phyloP scores from a whole-genome alignment of 2,797 vertebrate genomes.

The Fratercula arctica region DNA sequence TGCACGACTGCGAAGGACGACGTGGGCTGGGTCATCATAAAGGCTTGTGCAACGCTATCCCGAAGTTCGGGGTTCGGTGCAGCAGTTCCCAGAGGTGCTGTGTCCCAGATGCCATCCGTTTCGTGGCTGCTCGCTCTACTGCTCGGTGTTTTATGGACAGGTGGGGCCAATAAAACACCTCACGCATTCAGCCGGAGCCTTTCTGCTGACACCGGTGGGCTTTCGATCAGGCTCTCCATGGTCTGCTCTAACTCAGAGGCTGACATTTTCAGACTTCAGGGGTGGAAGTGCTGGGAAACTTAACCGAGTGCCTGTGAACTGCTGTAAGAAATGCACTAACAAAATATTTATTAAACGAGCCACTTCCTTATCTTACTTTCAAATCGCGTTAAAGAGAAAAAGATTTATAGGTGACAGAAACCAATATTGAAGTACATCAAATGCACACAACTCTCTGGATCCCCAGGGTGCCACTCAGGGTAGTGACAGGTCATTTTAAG shows the following conservation, averaged over 20 bases:
- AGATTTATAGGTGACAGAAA: background rate
- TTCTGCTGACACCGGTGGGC: background rate
- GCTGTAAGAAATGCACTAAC: background rate
- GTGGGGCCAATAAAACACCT: conserved; percentile 13
- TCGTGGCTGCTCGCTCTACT: background rate
- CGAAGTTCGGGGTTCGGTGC: accelerated
- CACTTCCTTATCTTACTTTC: background rate
- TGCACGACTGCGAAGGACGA: accelerated
- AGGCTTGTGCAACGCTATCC: background rate
- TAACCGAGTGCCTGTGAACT: background rate
- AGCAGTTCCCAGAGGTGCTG: background rate
- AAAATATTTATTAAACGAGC: background rate
- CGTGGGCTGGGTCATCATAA: accelerated
- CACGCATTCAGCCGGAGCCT: background rate
- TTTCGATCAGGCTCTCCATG: background rate
- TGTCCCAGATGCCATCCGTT: background rate
- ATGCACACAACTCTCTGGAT: background rate
- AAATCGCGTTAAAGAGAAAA: background rate
- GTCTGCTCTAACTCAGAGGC: background rate
- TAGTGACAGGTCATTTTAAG: background rate
- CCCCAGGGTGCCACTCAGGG: background rate
- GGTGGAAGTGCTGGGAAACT: background rate
- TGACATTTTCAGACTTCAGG: background rate
- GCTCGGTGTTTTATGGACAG: background rate
- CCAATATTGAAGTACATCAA: background rate